phyloP scores from a whole-genome alignment of 2,888 invertebrate genomes.

The Cerceris ruficornis region DNA sequence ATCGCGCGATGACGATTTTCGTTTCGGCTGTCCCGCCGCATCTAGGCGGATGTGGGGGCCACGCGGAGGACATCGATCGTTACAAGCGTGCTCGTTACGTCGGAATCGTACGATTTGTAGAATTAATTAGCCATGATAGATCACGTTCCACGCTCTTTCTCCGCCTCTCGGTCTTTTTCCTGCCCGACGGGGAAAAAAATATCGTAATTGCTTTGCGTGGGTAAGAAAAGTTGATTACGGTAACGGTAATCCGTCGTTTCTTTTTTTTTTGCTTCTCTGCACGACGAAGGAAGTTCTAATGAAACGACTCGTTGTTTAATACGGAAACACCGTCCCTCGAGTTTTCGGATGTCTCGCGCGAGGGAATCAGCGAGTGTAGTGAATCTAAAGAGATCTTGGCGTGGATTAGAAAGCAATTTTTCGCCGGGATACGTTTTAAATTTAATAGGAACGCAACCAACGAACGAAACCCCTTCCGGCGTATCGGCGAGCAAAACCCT shows the following conservation, averaged over 20 bases:
- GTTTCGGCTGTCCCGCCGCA: constrained; percentile 9
- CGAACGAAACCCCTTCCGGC: not conserved
- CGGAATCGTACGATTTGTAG: constrained; percentile 30
- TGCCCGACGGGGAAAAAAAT: constrained; percentile 17
- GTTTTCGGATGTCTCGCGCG: not conserved
- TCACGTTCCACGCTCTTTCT: constrained; percentile 12
- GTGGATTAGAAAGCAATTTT: no score
- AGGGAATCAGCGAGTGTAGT: no score
- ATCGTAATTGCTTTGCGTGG: constrained; percentile 41
- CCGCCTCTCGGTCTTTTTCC: not conserved
- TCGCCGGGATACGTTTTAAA: not conserved
- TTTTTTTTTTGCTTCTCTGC: not conserved
- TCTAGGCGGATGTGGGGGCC: constrained; percentile 1
- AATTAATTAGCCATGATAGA: constrained; percentile 51
- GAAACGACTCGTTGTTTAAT: not conserved
- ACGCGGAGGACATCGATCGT: constrained; percentile 21
- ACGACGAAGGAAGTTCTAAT: not conserved
- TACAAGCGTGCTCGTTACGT: constrained; percentile 28
- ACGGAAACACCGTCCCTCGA: not conserved
- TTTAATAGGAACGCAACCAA: not conserved
- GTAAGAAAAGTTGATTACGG: constrained; percentile 48
- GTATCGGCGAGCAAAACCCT: not conserved
- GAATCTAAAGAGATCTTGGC: no score
- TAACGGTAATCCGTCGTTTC: constrained; percentile 28
- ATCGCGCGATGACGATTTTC: constrained; percentile 46